A percentile compares a stretch with the other conserved stretches of the same genome.
These are phyloP conservation scores for Macrotrachela quadricornifera DNA, from an alignment of 1,140 invertebrate species.

Conservation along the genomic window DNA sequence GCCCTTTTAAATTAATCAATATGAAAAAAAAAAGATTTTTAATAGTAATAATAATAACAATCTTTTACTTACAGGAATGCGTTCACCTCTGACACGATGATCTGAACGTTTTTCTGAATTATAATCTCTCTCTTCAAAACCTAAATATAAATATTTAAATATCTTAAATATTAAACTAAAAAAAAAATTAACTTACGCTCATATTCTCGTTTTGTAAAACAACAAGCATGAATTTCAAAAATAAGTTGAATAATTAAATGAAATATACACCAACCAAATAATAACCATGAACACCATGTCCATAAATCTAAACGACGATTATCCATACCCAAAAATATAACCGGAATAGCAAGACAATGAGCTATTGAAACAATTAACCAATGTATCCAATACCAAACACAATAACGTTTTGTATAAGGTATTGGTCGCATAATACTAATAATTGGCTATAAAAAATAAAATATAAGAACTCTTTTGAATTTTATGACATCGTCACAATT, in stretches of 20 bases:
- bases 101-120: too few relatives aligned
- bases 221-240: constrained; percentile 8
- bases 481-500: too few relatives aligned
- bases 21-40: not conserved
- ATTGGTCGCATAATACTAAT: constrained; percentile 1
- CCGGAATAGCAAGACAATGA: constrained; percentile 6
- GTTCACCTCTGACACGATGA: not conserved
- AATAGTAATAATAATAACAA: too few relatives aligned
- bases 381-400: constrained; percentile 4
- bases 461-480: too few relatives aligned
- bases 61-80: constrained; percentile 2
- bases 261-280: constrained; percentile 8
- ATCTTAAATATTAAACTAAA: not conserved
- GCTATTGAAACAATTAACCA: constrained; percentile 5
- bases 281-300: constrained; percentile 5
- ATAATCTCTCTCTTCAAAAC: not conserved
- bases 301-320: not conserved
- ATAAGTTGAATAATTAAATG: constrained; percentile 8
- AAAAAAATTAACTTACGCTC: not conserved
- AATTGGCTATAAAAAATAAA: not conserved
- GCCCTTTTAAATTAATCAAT: not conserved
- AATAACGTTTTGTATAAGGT: not conserved
- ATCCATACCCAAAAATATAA: constrained; percentile 9
- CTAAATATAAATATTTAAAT: not conserved
- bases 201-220: not conserved